Base-by-base conservation (phyloP, 2,888 invertebrate species). In the Eilema griseolum region DNA sequence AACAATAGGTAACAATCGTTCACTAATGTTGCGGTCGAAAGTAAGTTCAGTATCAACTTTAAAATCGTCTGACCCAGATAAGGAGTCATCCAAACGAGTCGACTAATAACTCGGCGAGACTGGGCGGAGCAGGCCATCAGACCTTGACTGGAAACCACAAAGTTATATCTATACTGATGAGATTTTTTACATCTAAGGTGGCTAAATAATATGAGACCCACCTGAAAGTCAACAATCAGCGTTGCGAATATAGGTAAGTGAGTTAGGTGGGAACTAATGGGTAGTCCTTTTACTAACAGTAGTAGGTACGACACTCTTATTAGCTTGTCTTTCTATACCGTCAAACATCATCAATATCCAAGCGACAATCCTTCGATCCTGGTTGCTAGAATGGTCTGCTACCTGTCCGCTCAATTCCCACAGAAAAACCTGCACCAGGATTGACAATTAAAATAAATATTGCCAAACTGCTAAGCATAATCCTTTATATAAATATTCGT, bases 141-240 rank as follows among this genome's bases (percentile, higher is more conserved):
- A 71, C 89, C 89, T 90, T 91, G 90, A 87, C 89, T 88, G 82
- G 76, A 81, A 85, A 86, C 73, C 71, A 57, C 73, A 72, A 71
- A 70, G 37, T 81, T 79, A 77, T 80, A 61, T 46, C 61, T 66
- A 64, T 74, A 69, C 75, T 75, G 71, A 70, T 71, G 67, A 70
- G 4, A 20, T 46, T 46, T 41, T 41, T 46, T 7, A 20, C 20
- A 46, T 46, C 20, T 46, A 20, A 16, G 0, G 20, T 46, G 20
- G 20, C 20, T 3, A 46, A 46, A 46, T 20, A 20, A 14, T 20
- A 20, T 46, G 20, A 20, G 20, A 2, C 20, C 7, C 20, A 16
- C 20, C 5, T 46, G 20, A 46, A 46, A 20, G 20, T 46, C 41
- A 41, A 37, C 33, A 10, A 33, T 33, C 11, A 33, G 10, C 10